A percentile compares a stretch with the other conserved stretches of the same genome.
Conservation (phyloP, 2,113 vertebrate species). For the Neotragus moschatus region DNA sequence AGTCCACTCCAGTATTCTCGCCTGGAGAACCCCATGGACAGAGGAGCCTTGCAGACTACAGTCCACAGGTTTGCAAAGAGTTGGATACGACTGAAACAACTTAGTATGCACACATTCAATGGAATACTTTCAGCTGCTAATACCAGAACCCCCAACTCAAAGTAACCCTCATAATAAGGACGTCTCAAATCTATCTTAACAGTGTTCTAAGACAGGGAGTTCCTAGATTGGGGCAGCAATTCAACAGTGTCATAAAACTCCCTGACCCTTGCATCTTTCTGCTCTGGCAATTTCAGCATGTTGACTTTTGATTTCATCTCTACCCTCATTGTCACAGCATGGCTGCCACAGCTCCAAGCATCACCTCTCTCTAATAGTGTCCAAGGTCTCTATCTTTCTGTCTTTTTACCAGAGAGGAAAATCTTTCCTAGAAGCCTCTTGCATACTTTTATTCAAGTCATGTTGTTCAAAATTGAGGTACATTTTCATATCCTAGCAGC, state of each 20-base stretch:
- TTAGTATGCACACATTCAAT: neutral
- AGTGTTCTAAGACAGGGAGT: neutral
- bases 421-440: neutral
- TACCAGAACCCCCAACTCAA: neutral
- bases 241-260: neutral
- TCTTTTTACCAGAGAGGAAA: neutral
- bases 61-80: neutral
- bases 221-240: neutral
- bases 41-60: neutral
- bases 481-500: fast-evolving
- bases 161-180: neutral
- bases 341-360: neutral
- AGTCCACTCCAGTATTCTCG: neutral
- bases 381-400: neutral
- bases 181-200: neutral
- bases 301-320: neutral
- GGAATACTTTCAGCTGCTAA: neutral
- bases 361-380: neutral
- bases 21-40: neutral
- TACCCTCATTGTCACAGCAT: neutral
- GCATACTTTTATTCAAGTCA: neutral
- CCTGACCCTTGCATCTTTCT: neutral
- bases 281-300: neutral
- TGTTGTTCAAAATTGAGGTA: neutral
- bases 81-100: neutral